Base-by-base conservation (phyloP, 2,113 vertebrate genomes). In the Shinisaurus crocodilurus region DNA sequence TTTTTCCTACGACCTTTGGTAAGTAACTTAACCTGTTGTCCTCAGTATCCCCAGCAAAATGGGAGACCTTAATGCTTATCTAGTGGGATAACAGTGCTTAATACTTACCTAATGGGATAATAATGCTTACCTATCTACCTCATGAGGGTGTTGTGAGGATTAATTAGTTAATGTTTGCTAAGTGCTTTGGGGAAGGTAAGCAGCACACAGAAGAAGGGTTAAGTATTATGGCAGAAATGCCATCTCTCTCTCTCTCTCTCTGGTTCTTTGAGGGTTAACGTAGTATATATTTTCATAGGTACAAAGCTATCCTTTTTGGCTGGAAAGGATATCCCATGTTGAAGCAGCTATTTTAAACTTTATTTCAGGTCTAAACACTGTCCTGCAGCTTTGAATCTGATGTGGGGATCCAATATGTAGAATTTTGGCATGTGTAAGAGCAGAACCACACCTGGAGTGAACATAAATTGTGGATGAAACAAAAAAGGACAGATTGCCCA, bases 61-160 rank as follows among this genome's bases (percentile, higher is more conserved):
- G 95, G 94, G 93, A 95, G 95, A 93, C 95, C 94, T 95, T 96
- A 95, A 96, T 96, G 92, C 96, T 96, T 95, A 95, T 95, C 95
- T 95, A 92, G 87, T 95, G 92, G 94, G 94, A 96, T 96, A 96
- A 96, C 90, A 89, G 94, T 90, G 88, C 91, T 96, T 95, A 96
- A 94, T 95, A 74, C 96, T 95, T 60, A 96, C 94, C 95, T 95
- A 96, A 96, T 95, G 95, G 96, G 96, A 96, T 96, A 94, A 96
- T 95, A 96, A 95, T 96, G 95, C 96, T 96, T 96, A 95, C 96
- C 96, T 96, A 96, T 95, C 91, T 96, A 96, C 95, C 94, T 96
- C 95, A 94, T 94, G 96, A 93, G 95, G 94, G 94, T 96, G 96
- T 96, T 96, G 95, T 95, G 93, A 84, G 95, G 95, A 96, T 96